Percentiles rank a stretch among this genome's conserved stretches.
Evolutionary conservation across 2,797 vertebrate genomes (phyloP).

Genomic region (Mormyrops boulengeri): DNA sequence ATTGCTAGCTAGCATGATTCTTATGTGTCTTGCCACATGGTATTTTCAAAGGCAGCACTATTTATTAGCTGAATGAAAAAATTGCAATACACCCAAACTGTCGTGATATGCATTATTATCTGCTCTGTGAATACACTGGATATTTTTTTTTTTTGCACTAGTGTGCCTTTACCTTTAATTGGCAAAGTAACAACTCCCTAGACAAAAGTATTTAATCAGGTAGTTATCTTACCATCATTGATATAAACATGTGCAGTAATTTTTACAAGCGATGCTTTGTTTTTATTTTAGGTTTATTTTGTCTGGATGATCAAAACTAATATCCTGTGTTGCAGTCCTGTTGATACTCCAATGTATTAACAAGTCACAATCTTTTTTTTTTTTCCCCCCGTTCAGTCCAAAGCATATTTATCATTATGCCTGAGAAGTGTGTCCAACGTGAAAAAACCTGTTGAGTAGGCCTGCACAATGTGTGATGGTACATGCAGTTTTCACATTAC

Average conservation of each 20-base stretch:
- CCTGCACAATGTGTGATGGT: background rate
- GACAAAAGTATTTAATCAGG: background rate
- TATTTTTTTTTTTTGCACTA: background rate
- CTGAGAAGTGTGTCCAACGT: background rate
- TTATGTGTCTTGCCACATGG: background rate
- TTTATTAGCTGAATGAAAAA: background rate
- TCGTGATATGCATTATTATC: background rate
- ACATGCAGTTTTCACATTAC: background rate
- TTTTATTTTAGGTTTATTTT: background rate
- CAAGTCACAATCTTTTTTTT: background rate
- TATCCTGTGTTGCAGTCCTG: background rate
- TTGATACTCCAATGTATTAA: background rate
- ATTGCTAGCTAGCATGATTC: background rate
- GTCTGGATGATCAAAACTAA: background rate
- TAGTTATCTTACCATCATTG: background rate
- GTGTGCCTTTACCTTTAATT: background rate
- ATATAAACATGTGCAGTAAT: background rate
- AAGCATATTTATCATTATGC: background rate
- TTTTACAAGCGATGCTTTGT: background rate
- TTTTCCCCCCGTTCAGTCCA: background rate
- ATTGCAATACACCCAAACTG: background rate
- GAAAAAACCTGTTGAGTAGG: background rate
- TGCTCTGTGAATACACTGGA: background rate
- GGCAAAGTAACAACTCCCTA: background rate
- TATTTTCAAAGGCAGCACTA: background rate